These are phyloP conservation scores for Oreocharis arfaki DNA, from an alignment of 2,113 vertebrate genomes.

Conservation along the genomic window DNA sequence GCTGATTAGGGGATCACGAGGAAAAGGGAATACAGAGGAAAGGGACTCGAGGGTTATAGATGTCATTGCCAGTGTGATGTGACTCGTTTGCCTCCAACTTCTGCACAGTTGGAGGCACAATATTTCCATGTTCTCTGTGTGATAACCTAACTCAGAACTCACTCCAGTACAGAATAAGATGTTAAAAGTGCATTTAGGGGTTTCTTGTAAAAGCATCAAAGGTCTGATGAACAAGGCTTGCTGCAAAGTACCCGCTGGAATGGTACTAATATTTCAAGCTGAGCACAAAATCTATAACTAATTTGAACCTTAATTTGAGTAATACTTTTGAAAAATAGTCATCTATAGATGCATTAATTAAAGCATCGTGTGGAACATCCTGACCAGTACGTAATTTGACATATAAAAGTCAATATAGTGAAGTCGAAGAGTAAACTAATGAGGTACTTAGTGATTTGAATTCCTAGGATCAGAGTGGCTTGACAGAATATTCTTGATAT, in stretches of 20 bases:
- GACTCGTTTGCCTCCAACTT: not conserved
- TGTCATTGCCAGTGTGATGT: not conserved
- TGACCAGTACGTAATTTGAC: not conserved
- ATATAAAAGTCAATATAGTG: not conserved
- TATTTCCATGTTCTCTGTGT: not conserved
- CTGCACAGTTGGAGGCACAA: fast-evolving
- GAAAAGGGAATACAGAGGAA: not conserved
- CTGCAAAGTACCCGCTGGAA: not conserved
- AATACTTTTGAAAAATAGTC: not conserved
- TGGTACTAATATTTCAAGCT: not conserved
- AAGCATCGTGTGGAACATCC: not conserved
- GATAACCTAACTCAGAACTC: not conserved
- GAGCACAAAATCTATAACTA: constrained; percentile 4
- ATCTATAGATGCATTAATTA: not conserved
- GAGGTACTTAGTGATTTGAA: not conserved
- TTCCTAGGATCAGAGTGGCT: not conserved
- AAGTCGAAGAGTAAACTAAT: not conserved
- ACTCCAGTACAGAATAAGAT: not conserved
- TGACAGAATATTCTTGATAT: not conserved
- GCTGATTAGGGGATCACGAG: not conserved
- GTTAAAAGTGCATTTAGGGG: not conserved
- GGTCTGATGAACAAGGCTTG: not conserved
- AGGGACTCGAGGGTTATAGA: not conserved
- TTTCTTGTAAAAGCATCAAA: not conserved
- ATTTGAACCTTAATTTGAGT: constrained; percentile 14